These are phyloP conservation scores for Helogale parvula DNA, from an alignment of 2,113 vertebrate genomes.

Conservation along the genomic window DNA sequence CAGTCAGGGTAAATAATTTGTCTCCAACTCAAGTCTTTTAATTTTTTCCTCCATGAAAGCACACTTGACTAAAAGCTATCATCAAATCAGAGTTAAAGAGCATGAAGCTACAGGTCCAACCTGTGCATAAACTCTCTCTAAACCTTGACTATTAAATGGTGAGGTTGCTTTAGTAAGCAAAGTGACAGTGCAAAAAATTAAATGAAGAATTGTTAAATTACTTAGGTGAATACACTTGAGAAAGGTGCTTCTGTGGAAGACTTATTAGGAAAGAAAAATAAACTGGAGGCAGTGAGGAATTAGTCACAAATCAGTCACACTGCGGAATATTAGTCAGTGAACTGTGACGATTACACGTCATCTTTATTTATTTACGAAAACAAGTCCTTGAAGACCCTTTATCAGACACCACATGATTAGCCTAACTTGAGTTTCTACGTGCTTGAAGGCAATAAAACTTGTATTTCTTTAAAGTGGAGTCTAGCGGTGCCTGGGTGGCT, in stretches of 20 bases:
- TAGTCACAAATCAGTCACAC: neutral
- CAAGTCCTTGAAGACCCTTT: constrained; percentile 34
- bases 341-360: constrained; percentile 1
- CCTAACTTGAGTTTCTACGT: neutral
- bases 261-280: constrained; percentile 16
- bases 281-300: neutral
- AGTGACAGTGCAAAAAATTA: neutral
- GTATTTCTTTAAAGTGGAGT: constrained; percentile 56
- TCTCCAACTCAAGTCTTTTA: neutral
- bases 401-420: constrained; percentile 29
- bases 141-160: neutral
- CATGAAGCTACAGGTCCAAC: neutral
- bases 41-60: neutral
- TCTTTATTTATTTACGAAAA: constrained; percentile 56
- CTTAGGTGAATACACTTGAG: neutral
- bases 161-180: neutral
- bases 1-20: neutral
- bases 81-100: neutral
- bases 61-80: neutral
- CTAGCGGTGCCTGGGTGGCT: neutral
- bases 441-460: constrained; percentile 52
- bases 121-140: neutral
- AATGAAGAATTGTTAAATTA: neutral
- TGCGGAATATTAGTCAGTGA: constrained; percentile 7
- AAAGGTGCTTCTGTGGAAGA: neutral